These are phyloP conservation scores for Lumbricus terrestris DNA, from an alignment of 2,888 invertebrate species.

Conservation along the genomic window DNA sequence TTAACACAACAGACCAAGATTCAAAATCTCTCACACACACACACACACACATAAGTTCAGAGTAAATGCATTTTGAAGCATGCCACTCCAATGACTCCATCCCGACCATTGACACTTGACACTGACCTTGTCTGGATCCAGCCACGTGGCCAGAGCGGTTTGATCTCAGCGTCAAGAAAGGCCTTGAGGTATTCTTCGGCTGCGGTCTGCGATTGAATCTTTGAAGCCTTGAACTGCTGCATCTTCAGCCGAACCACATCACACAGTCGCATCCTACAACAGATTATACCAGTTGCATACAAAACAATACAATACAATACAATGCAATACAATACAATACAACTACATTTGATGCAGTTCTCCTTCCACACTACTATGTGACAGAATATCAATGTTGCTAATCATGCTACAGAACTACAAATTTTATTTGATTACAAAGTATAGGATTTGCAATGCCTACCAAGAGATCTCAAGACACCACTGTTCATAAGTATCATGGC, in stretches of 20 bases:
- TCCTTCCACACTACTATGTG: no score
- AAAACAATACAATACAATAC: neutral
- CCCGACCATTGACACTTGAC: slow-evolving; percentile 23
- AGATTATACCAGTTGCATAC: no score
- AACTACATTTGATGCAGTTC: no score
- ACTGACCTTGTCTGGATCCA: slow-evolving; percentile 65
- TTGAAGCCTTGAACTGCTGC: slow-evolving; percentile 62
- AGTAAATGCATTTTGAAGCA: neutral
- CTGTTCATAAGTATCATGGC: no score
- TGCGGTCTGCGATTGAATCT: slow-evolving; percentile 48
- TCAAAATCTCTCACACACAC: neutral
- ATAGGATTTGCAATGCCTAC: no score
- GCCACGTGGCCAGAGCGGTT: slow-evolving; percentile 70
- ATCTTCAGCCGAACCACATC: slow-evolving; percentile 60
- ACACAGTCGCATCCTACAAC: slow-evolving; percentile 46
- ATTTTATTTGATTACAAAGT: no score
- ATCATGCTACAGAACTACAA: no score
- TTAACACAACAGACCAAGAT: neutral
- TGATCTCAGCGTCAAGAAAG: slow-evolving; percentile 66
- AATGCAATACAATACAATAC: neutral
- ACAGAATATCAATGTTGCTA: no score
- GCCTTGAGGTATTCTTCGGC: slow-evolving; percentile 64
- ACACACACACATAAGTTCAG: no score
- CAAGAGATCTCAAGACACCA: no score
- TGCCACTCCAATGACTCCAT: neutral